These are phyloP conservation scores for Corythaeola cristata DNA, from an alignment of 2,113 vertebrate genomes.

Conservation along the genomic window DNA sequence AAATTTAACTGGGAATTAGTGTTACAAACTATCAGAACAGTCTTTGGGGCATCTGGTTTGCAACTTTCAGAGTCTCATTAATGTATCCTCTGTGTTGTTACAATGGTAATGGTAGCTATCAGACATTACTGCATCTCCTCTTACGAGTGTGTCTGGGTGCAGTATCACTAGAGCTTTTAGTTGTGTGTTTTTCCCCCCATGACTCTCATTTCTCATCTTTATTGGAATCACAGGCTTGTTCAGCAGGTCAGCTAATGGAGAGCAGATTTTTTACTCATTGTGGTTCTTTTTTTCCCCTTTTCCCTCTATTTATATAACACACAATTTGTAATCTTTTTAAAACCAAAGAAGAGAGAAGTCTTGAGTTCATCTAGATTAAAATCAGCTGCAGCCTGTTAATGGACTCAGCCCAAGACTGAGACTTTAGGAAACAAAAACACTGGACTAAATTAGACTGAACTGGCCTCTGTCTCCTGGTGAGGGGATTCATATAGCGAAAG, in stretches of 20 bases:
- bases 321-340: conserved; percentile 78
- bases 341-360: conserved; percentile 69
- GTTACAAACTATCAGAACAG: not conserved
- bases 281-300: conserved; percentile 21
- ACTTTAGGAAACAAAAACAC: conserved; percentile 81
- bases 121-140: conserved; percentile 6
- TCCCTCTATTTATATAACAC: conserved; percentile 67
- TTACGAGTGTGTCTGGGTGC: not conserved
- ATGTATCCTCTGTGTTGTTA: not conserved
- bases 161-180: conserved; percentile 30
- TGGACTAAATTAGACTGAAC: conserved; percentile 77
- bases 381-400: conserved; percentile 80
- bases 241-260: conserved; percentile 57
- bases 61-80: not conserved
- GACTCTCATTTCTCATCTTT: conserved; percentile 52
- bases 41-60: not conserved
- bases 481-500: conserved; percentile 50
- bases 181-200: not conserved
- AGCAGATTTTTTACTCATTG: conserved; percentile 64
- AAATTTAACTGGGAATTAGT: not conserved
- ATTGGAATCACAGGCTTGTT: conserved; percentile 57
- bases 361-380: conserved; percentile 79
- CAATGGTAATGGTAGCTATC: not conserved
- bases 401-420: conserved; percentile 70
- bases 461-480: conserved; percentile 73